phyloP scores from a whole-genome alignment of 2,888 invertebrate genomes.

The Latrodectus hesperus region DNA sequence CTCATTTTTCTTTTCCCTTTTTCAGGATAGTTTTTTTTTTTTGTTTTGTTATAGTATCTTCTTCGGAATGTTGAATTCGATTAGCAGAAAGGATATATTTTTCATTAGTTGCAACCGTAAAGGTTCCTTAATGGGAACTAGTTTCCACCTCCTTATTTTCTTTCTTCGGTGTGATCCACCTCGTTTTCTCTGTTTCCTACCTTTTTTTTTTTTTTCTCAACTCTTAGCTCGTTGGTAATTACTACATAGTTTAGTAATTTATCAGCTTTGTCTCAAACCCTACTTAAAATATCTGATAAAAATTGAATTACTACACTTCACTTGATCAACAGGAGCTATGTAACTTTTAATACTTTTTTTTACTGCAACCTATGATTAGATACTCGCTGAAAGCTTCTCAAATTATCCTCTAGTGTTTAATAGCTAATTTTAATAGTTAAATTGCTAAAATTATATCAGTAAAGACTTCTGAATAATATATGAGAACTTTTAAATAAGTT shows the following conservation, averaged over 20 bases:
- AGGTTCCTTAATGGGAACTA: slow-evolving; percentile 13
- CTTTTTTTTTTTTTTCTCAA: neutral
- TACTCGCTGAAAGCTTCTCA: too few relatives aligned
- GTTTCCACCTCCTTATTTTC: neutral
- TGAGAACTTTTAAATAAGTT: too few relatives aligned
- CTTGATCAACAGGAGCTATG: neutral
- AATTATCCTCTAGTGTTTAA: too few relatives aligned
- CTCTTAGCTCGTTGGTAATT: neutral
- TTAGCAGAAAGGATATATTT: slow-evolving; percentile 32
- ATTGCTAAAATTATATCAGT: too few relatives aligned
- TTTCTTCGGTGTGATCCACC: neutral
- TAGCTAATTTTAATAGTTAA: too few relatives aligned
- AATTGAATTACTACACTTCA: neutral
- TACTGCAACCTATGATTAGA: too few relatives aligned
- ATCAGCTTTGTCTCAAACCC: neutral
- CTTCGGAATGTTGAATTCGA: slow-evolving; percentile 26
- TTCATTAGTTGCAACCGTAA: slow-evolving; percentile 16
- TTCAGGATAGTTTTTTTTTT: slow-evolving; percentile 11
- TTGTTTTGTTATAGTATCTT: slow-evolving; percentile 4
- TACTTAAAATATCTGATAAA: neutral
- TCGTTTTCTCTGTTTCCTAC: neutral
- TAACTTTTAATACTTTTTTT: too few relatives aligned
- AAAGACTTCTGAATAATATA: too few relatives aligned
- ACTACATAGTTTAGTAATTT: neutral
- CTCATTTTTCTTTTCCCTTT: slow-evolving; percentile 4